These are phyloP conservation scores for Plebejus melissa DNA, from an alignment of 2,888 invertebrate genomes.

Conservation along the genomic window DNA sequence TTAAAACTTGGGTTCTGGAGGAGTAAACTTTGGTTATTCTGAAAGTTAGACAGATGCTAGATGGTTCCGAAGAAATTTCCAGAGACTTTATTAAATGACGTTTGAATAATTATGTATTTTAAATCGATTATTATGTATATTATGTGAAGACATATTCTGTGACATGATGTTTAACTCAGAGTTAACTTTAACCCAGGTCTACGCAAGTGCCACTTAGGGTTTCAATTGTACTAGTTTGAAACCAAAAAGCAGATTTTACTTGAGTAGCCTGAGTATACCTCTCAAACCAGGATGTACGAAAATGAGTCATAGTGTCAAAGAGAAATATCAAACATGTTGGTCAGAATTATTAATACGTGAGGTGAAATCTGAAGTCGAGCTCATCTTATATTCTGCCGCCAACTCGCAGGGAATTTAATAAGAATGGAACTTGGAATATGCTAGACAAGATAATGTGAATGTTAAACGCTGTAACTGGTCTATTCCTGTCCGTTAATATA, in stretches of 20 bases:
- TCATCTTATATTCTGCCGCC: background rate
- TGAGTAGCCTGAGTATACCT: background rate
- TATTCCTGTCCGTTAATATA: too few relatives aligned
- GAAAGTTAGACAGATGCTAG: too few relatives aligned
- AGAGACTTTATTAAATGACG: too few relatives aligned
- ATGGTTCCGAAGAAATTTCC: too few relatives aligned
- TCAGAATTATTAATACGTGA: conserved; percentile 14
- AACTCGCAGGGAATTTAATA: conserved; percentile 1
- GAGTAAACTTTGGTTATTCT: background rate
- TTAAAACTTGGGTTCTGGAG: background rate
- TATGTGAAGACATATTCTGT: too few relatives aligned
- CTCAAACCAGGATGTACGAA: background rate
- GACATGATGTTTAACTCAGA: too few relatives aligned
- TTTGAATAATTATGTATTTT: too few relatives aligned
- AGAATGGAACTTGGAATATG: background rate
- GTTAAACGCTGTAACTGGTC: background rate
- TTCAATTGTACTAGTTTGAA: too few relatives aligned
- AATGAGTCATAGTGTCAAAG: background rate
- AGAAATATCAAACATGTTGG: background rate
- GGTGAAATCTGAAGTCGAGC: background rate
- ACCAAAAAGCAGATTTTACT: too few relatives aligned
- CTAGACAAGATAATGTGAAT: background rate
- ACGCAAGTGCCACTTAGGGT: too few relatives aligned
- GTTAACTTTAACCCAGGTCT: too few relatives aligned
- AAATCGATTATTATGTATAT: too few relatives aligned